A percentile compares a stretch with the other conserved stretches of the same genome.
Conservation (phyloP, 1,140 invertebrate genomes). For the Macrostomum lignano region DNA sequence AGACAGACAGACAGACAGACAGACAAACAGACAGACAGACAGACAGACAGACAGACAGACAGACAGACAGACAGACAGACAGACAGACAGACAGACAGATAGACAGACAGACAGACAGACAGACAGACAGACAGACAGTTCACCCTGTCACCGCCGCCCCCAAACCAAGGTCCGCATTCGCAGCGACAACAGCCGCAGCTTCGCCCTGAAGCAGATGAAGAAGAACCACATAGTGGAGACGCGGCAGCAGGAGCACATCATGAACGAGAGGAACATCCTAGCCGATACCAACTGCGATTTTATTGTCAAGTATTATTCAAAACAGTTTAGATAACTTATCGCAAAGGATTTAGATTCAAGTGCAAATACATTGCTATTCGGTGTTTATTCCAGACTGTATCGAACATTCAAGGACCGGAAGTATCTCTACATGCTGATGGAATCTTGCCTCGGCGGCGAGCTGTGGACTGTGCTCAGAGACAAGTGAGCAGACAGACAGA, state of each 20-base stretch:
- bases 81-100: too few species aligned
- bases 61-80: too few species aligned
- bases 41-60: too few species aligned
- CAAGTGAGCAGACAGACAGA: too few species aligned
- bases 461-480: constrained; percentile 71
- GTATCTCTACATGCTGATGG: constrained; percentile 92
- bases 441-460: constrained; percentile 81
- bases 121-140: too few species aligned
- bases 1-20: too few species aligned
- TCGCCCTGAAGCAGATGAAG: constrained; percentile 64
- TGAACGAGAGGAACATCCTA: constrained; percentile 97
- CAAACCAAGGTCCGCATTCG: constrained; percentile 33
- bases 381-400: constrained; percentile 61
- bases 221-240: constrained; percentile 91
- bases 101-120: too few species aligned
- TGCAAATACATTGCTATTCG: too few species aligned
- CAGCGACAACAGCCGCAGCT: constrained; percentile 46
- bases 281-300: constrained; percentile 80
- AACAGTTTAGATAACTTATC: too few species aligned
- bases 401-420: constrained; percentile 88
- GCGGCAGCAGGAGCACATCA: constrained; percentile 87
- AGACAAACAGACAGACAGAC: too few species aligned
- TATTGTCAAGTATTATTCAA: constrained; percentile 70
- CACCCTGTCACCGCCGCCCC: neutral
- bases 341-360: too few species aligned